Percentiles rank a stretch among this genome's conserved stretches.
These are phyloP conservation scores for Burhinus bistriatus DNA, from an alignment of 2,113 vertebrate genomes.

Conservation along the genomic window DNA sequence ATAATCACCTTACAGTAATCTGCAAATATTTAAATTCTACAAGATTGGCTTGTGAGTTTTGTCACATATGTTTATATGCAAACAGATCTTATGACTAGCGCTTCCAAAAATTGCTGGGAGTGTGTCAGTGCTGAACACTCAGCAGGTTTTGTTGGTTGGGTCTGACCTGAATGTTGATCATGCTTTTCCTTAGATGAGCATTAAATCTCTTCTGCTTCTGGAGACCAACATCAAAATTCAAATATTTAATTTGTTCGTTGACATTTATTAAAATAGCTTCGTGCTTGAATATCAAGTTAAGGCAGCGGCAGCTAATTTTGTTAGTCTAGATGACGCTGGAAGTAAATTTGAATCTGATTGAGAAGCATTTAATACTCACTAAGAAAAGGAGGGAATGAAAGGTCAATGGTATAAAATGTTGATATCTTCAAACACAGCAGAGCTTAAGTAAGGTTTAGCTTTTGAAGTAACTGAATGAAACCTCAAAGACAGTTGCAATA, in stretches of 20 bases:
- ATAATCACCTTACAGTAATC: background rate
- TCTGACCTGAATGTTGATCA: conserved; percentile 43
- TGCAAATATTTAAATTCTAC: conserved; percentile 10
- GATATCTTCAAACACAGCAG: background rate
- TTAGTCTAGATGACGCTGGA: background rate
- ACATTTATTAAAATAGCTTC: conserved; percentile 62
- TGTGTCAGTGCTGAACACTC: background rate
- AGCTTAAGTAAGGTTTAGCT: background rate
- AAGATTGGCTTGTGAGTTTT: background rate
- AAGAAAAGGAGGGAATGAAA: conserved; percentile 14
- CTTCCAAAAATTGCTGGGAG: conserved; percentile 7
- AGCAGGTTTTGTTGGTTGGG: background rate
- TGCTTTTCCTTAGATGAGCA: background rate
- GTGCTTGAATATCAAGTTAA: conserved; percentile 44
- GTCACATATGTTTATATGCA: conserved; percentile 10
- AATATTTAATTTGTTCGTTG: conserved; percentile 63
- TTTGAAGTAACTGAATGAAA: background rate
- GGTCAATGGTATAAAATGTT: background rate
- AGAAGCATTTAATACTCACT: conserved; percentile 6
- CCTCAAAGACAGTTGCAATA: background rate
- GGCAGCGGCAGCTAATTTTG: conserved; percentile 1
- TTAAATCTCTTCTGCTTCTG: conserved; percentile 12
- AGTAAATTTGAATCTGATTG: conserved; percentile 33
- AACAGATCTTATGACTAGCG: background rate
- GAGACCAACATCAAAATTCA: conserved; percentile 50